Evolutionary conservation across 2,797 vertebrate species (phyloP).

Genomic region (Heteromormyrus szaboi): DNA sequence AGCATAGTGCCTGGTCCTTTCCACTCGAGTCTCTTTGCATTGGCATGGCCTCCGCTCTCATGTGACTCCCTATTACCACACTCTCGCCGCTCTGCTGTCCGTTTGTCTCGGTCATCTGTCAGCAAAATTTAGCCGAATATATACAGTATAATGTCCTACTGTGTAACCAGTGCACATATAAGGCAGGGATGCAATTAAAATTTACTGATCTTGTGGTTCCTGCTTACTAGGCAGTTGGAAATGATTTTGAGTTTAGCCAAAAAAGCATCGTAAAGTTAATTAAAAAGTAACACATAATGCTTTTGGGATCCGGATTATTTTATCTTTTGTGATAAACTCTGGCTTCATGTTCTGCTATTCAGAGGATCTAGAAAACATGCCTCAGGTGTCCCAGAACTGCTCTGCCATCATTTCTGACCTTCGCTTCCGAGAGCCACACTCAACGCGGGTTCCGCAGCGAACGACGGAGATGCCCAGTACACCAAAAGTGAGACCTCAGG

Average conservation of each 20-base stretch:
- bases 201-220: neutral
- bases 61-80: neutral
- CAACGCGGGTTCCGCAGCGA: neutral
- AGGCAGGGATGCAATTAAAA: neutral
- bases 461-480: neutral
- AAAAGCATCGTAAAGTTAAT: neutral
- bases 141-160: neutral
- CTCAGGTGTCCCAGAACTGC: neutral
- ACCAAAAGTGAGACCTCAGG: neutral
- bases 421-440: neutral
- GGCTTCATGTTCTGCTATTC: neutral
- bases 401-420: neutral
- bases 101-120: neutral
- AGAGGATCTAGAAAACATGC: neutral
- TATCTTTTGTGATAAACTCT: neutral
- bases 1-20: neutral
- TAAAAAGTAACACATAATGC: neutral
- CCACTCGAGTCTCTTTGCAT: neutral
- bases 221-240: neutral
- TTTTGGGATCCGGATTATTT: neutral
- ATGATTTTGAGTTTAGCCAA: neutral
- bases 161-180: neutral
- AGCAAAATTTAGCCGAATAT: neutral
- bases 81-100: neutral
- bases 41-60: neutral